Conservation (phyloP, 2,113 vertebrate species). For the Echinops telfairi region DNA sequence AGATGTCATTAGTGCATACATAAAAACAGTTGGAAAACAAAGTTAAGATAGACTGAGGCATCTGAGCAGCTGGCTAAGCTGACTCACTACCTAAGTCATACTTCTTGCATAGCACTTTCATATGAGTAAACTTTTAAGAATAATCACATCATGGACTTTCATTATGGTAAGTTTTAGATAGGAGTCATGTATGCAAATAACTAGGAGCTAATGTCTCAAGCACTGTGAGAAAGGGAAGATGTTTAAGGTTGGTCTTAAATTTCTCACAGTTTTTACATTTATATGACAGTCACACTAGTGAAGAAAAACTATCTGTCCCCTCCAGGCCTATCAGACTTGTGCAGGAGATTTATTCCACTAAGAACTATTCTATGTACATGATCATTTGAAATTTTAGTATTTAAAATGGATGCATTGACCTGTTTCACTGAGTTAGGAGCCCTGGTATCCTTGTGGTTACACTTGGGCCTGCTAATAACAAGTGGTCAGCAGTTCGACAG, state of each 20-base stretch:
- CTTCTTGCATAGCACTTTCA: neutral
- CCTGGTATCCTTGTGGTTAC: no score
- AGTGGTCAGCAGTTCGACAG: no score
- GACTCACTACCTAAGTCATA: neutral
- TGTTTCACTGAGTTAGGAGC: conserved; percentile 45
- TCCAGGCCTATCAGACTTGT: neutral
- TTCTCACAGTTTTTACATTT: neutral
- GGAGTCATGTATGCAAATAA: neutral
- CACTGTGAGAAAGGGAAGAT: neutral
- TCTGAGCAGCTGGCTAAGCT: neutral
- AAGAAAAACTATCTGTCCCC: neutral
- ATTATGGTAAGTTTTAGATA: neutral
- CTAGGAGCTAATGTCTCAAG: neutral
- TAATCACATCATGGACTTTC: neutral
- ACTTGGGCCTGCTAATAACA: no score
- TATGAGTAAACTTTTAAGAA: neutral
- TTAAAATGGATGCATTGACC: conserved; percentile 42
- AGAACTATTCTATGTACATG: conserved; percentile 39
- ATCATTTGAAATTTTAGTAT: conserved; percentile 34
- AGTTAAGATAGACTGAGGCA: neutral
- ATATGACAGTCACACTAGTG: neutral
- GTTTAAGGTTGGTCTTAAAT: conserved; percentile 54
- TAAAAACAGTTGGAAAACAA: conserved; percentile 30
- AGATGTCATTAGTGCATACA: neutral
- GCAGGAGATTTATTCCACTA: neutral